Evolutionary conservation across 2,888 invertebrate species (phyloP).

Genomic region (Drosophila picticornis): DNA sequence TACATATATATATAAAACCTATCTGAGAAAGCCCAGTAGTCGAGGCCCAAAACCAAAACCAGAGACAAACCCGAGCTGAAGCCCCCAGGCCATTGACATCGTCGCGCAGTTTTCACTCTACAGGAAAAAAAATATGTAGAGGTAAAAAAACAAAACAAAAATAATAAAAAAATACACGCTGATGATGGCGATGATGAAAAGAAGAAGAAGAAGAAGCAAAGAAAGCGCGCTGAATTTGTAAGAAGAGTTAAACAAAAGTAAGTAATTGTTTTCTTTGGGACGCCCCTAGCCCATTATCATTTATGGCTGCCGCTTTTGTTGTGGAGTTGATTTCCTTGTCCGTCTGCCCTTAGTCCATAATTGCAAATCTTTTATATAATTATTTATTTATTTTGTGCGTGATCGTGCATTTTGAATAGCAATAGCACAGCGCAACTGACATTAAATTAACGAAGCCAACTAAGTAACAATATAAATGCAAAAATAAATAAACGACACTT

Average conservation of each 20-base stretch:
- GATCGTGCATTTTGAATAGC: constrained; percentile 53
- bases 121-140: constrained; percentile 16
- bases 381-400: constrained; percentile 60
- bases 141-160: neutral
- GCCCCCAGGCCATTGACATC: constrained; percentile 56
- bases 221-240: constrained; percentile 72
- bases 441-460: constrained; percentile 41
- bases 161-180: constrained; percentile 1
- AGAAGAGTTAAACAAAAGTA: constrained; percentile 60
- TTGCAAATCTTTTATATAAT: constrained; percentile 49
- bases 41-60: constrained; percentile 19
- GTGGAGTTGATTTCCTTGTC: constrained; percentile 21
- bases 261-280: constrained; percentile 64
- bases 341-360: constrained; percentile 48
- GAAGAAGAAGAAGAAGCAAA: constrained; percentile 49
- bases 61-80: constrained; percentile 9
- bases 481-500: constrained; percentile 26
- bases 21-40: constrained; percentile 45
- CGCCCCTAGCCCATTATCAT: constrained; percentile 50
- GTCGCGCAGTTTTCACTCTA: constrained; percentile 61
- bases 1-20: neutral
- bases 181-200: constrained; percentile 27
- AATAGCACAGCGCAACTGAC: constrained; percentile 14
- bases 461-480: constrained; percentile 36
- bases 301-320: constrained; percentile 36